These are phyloP conservation scores for Agonopterix heracliana DNA, from an alignment of 2,888 invertebrate species.

Conservation along the genomic window DNA sequence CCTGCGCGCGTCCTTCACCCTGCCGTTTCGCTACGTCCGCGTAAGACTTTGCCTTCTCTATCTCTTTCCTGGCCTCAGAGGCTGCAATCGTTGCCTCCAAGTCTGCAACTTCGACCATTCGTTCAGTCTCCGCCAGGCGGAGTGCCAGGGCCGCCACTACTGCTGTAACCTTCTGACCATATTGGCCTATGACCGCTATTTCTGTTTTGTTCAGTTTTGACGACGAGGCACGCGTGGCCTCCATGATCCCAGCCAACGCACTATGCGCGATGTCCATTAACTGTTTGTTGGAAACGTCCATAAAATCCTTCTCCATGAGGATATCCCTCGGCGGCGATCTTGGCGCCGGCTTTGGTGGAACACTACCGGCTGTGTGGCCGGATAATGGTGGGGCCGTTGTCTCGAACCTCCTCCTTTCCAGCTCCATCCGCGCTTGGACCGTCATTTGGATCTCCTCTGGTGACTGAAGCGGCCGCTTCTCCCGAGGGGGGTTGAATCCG, in stretches of 20 bases:
- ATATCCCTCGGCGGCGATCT: too few species aligned
- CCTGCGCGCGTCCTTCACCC: too few species aligned
- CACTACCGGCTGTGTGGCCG: too few species aligned
- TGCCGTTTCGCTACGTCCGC: too few species aligned
- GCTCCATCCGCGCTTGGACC: neutral
- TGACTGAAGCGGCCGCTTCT: neutral
- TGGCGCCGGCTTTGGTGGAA: too few species aligned
- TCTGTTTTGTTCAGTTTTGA: neutral
- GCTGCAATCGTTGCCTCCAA: neutral
- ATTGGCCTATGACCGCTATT: neutral
- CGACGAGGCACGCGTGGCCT: neutral
- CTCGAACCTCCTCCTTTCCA: neutral
- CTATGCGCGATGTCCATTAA: too few species aligned
- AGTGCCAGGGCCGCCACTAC: neutral
- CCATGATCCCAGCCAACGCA: conserved; percentile 36
- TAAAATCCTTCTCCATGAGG: too few species aligned
- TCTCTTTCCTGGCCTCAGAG: neutral
- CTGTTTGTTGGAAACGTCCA: too few species aligned
- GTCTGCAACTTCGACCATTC: neutral
- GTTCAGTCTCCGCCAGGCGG: neutral
- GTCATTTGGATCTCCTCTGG: neutral
- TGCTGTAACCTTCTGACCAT: neutral
- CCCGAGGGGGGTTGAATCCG: too few species aligned
- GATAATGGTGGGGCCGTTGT: too few species aligned
- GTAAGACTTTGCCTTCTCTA: neutral